Base-by-base conservation (phyloP, 2,888 invertebrate genomes). In the Hydriomena furcata region DNA sequence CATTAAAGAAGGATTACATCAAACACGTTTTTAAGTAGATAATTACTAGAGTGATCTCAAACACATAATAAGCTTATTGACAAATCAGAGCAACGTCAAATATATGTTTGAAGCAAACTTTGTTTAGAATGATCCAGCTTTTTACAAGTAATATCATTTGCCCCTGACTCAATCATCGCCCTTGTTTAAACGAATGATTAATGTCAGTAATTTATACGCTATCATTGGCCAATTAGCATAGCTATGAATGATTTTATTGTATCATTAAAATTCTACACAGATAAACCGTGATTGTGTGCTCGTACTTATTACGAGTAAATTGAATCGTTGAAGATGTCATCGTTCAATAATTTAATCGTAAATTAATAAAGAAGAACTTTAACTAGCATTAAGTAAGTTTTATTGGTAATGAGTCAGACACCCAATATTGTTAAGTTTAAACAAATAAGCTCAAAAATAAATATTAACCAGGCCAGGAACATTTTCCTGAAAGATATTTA, bases 171-270 rank as follows among this genome's bases (percentile, higher is more conserved):
- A 52, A 47, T 47, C 41, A 21, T 13, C 30, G 37, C 38, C 38
- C 52, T 52, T 57, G 53, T 61, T 58, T 56, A 52, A 50, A 43
- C 55, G 59, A 63, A 71, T 75, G 75, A 75, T 64, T 72, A 76
- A 79, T 69, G 71, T 64, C 63, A 70, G 74, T 76, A 75, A 82
- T 66, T 76, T 72, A 58, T 56, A 65, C 45, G 53, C n/a, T 62
- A 62, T 63, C 58, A 62, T 57, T 59, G 60, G 44, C 55, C 58
- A 65, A 65, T 56, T 66, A 57, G 56, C 55, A 56, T 68, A 65
- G 63, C 67, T 71, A 67, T 67, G 61, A 67, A 71, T 71, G 66
- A 63, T 60, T 54, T 58, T 60, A 66, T 55, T 65, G 55, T 54
- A 41, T 61, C 60, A 69, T 76, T 71, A 63, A 53, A 64, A 75